Evolutionary conservation across 2,113 vertebrate genomes (phyloP).

Genomic region (Gymnogyps californianus): DNA sequence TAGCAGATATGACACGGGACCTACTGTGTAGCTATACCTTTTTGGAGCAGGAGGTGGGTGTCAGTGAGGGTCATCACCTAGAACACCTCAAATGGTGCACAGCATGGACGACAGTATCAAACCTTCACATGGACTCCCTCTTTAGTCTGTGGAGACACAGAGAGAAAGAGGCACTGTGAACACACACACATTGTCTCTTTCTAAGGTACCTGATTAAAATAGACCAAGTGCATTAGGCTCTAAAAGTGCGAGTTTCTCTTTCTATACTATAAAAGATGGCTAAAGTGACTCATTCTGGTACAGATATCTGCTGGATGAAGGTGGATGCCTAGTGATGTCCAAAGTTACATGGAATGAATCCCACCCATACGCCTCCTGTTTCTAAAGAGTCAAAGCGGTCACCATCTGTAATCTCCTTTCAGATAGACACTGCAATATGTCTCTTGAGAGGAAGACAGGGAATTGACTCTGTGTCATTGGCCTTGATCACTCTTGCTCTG

Average conservation of each 20-base stretch:
- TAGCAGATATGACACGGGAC: background rate
- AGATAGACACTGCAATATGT: background rate
- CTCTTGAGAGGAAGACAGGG: background rate
- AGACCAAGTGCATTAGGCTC: background rate
- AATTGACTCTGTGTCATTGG: slow-evolving; percentile 24
- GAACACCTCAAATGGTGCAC: background rate
- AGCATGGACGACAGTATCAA: background rate
- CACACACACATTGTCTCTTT: background rate
- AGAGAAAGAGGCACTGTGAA: background rate
- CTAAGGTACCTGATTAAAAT: background rate
- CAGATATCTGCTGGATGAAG: background rate
- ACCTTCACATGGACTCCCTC: background rate
- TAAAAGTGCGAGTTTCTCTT: background rate
- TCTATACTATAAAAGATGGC: background rate
- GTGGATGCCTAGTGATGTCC: background rate
- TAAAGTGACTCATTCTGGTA: background rate
- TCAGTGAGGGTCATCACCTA: background rate
- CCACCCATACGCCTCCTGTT: background rate
- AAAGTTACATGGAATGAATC: background rate
- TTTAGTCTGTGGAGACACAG: background rate
- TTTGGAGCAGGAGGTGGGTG: background rate
- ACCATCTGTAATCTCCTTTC: background rate
- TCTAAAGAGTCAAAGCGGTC: background rate
- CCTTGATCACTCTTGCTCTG: slow-evolving; percentile 35
- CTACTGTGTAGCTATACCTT: background rate